These are phyloP conservation scores for Calycopis cecrops DNA, from an alignment of 1,140 invertebrate species.

Conservation along the genomic window DNA sequence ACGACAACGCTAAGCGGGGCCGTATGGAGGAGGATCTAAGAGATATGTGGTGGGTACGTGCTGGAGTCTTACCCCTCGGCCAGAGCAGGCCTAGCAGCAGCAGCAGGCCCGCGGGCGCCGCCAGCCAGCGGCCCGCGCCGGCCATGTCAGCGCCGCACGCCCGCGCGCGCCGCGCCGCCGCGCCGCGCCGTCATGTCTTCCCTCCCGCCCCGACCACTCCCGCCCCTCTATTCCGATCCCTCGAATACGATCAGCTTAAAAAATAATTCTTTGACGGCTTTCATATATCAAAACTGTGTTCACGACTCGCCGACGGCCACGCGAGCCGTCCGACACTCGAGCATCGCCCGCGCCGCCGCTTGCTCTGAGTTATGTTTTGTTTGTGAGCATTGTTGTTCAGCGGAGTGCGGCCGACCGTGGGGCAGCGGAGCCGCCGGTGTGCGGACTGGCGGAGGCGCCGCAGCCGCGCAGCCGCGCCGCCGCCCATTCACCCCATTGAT, in stretches of 20 bases:
- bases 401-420: slow-evolving; percentile 71
- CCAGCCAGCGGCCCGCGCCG: slow-evolving; percentile 61
- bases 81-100: slow-evolving; percentile 65
- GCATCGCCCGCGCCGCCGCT: slow-evolving; percentile 57
- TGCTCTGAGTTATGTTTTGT: slow-evolving; percentile 58
- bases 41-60: not conserved
- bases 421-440: slow-evolving; percentile 73
- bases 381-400: slow-evolving; percentile 69
- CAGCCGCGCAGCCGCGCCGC: slow-evolving; percentile 50
- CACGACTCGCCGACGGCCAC: slow-evolving; percentile 63
- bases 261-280: slow-evolving; percentile 57
- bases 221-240: slow-evolving; percentile 51
- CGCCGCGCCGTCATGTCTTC: slow-evolving; percentile 51
- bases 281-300: slow-evolving; percentile 61
- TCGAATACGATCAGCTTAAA: slow-evolving; percentile 58
- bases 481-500: slow-evolving; percentile 47
- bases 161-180: slow-evolving; percentile 52
- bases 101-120: slow-evolving; percentile 66
- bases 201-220: slow-evolving; percentile 47
- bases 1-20: too few species aligned
- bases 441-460: slow-evolving; percentile 65
- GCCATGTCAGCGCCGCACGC: slow-evolving; percentile 66
- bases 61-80: slow-evolving; percentile 51
- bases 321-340: slow-evolving; percentile 60
- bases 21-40: too few species aligned